A percentile compares a stretch with the other conserved stretches of the same genome.
Evolutionary conservation across 2,888 invertebrate genomes (phyloP).

Genomic region (Habroteleia sp.): DNA sequence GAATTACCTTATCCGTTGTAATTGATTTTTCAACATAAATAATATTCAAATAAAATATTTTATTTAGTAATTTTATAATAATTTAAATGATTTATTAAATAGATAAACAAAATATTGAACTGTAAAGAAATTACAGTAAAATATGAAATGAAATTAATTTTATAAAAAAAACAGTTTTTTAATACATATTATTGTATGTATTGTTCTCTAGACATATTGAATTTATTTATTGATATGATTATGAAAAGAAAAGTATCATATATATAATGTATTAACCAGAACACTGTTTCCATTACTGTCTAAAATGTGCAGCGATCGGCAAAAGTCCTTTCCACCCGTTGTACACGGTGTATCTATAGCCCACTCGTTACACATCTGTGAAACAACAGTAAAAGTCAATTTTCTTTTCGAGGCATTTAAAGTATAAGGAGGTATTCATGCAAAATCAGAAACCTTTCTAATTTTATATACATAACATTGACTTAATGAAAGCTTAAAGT

Average conservation of each 20-base stretch:
- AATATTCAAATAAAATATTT: too few species aligned
- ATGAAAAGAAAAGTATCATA: background rate
- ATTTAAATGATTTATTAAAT: too few species aligned
- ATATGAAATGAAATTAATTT: too few species aligned
- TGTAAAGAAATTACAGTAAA: too few species aligned
- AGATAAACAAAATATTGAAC: too few species aligned
- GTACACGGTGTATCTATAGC: constrained; percentile 85
- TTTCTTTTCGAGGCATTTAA: too few species aligned
- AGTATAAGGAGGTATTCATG: constrained; percentile 41
- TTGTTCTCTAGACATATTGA: too few species aligned
- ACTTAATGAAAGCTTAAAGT: constrained; percentile 14
- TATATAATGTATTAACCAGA: constrained; percentile 76
- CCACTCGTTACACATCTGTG: constrained; percentile 84
- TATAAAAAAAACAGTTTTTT: too few species aligned
- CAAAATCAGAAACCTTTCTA: constrained; percentile 6
- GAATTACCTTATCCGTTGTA: too few species aligned
- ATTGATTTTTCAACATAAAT: too few species aligned
- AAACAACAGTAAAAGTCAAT: constrained; percentile 53
- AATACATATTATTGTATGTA: too few species aligned
- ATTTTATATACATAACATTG: constrained; percentile 4
- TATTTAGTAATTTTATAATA: too few species aligned
- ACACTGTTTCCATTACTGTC: constrained; percentile 85
- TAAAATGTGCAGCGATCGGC: constrained; percentile 85
- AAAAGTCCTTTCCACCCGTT: constrained; percentile 84
- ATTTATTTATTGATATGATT: background rate